Evolutionary conservation across 1,140 invertebrate genomes (phyloP).

Genomic region (Eriosoma lanigerum): DNA sequence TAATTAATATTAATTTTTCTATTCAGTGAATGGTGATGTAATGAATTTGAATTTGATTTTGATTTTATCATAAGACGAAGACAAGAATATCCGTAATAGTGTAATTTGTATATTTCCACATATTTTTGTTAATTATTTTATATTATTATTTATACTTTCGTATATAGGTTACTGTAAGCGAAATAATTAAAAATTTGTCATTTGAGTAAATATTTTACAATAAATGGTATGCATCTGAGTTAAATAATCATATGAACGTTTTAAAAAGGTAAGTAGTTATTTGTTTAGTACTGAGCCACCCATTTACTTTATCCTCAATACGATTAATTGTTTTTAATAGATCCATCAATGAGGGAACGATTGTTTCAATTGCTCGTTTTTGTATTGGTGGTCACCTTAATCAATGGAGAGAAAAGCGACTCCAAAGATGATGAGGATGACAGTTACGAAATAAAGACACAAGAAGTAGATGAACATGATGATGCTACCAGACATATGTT

Average conservation of each 20-base stretch:
- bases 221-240: background rate
- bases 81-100: too few species aligned
- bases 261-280: background rate
- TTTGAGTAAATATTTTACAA: background rate
- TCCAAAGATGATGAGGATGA: constrained; percentile 31
- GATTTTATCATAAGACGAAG: background rate
- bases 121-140: background rate
- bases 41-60: constrained; percentile 37
- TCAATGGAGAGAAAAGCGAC: background rate
- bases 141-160: background rate
- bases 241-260: background rate
- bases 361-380: constrained; percentile 15
- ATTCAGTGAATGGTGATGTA: constrained; percentile 31
- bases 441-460: constrained; percentile 22
- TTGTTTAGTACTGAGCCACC: too few species aligned
- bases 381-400: background rate
- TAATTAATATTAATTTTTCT: background rate
- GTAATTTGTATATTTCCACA: too few species aligned
- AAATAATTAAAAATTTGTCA: background rate
- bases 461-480: constrained; percentile 29
- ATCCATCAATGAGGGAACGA: constrained; percentile 40
- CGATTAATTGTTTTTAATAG: background rate
- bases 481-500: constrained; percentile 18
- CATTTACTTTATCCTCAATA: too few species aligned
- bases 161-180: background rate